These are phyloP conservation scores for Perodicticus potto DNA, from an alignment of 2,797 vertebrate genomes.

Conservation along the genomic window DNA sequence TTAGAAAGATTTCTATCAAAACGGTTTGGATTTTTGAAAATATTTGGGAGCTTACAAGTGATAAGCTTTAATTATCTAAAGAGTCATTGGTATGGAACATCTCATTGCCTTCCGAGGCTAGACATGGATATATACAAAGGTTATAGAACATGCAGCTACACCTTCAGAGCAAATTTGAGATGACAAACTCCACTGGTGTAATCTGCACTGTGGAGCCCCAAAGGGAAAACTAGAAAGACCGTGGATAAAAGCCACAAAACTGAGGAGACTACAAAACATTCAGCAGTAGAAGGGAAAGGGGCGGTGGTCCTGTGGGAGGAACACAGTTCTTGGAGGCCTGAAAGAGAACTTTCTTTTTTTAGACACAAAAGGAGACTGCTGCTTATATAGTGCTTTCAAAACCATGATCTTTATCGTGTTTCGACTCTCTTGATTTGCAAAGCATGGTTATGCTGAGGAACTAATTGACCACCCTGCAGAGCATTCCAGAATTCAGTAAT, in stretches of 20 bases:
- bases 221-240: slow-evolving; percentile 44
- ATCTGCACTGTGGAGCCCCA: not conserved
- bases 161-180: not conserved
- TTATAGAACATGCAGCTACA: not conserved
- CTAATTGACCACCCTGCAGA: not conserved
- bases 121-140: not conserved
- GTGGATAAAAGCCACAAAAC: slow-evolving; percentile 30
- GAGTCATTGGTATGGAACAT: slow-evolving; percentile 45
- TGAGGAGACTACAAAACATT: not conserved
- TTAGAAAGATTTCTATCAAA: slow-evolving; percentile 79
- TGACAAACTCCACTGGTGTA: not conserved
- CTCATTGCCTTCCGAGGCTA: slow-evolving; percentile 37
- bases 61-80: slow-evolving; percentile 71
- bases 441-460: slow-evolving; percentile 64
- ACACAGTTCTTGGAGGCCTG: not conserved
- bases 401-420: not conserved
- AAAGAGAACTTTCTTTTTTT: slow-evolving; percentile 57
- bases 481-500: slow-evolving; percentile 21
- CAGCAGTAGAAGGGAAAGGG: not conserved
- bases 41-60: slow-evolving; percentile 67
- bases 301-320: not conserved
- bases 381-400: slow-evolving; percentile 43
- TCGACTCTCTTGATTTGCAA: slow-evolving; percentile 41
- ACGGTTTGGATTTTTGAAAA: slow-evolving; percentile 6
- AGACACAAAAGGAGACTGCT: not conserved